These are phyloP conservation scores for Rhingia rostrata DNA, from an alignment of 2,888 invertebrate genomes.

Conservation along the genomic window DNA sequence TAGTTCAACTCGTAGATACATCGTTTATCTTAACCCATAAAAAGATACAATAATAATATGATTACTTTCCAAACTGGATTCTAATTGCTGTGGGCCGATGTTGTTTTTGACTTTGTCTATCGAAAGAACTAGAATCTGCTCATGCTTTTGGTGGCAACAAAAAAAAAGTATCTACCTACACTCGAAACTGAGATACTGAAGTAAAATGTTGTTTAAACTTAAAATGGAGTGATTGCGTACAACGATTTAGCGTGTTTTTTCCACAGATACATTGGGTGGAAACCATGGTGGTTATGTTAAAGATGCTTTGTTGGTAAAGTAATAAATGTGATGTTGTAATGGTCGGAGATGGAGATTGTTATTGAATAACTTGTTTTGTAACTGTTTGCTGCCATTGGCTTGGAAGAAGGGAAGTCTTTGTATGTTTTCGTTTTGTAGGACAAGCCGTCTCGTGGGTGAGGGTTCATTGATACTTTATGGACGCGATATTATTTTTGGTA, in stretches of 20 bases:
- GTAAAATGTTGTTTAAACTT: constrained; percentile 65
- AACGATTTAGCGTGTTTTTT: constrained; percentile 42
- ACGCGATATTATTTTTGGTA: constrained; percentile 24
- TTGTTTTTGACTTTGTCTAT: constrained; percentile 18
- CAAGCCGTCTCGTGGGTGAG: constrained; percentile 18
- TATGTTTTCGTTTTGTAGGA: constrained; percentile 7
- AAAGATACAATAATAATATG: constrained; percentile 38
- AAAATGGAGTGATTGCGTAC: constrained; percentile 67
- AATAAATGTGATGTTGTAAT: constrained; percentile 50
- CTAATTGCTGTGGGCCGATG: constrained; percentile 69
- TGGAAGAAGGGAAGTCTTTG: neutral
- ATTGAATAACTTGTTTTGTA: constrained; percentile 67
- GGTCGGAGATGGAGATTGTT: constrained; percentile 24
- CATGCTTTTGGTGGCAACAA: constrained; percentile 1
- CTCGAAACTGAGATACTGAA: constrained; percentile 11
- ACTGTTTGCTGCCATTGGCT: constrained; percentile 46
- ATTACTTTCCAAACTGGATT: constrained; percentile 63
- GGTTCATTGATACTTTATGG: constrained; percentile 55
- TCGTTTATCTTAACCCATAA: constrained; percentile 23
- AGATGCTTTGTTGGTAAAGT: constrained; percentile 59
- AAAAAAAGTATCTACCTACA: constrained; percentile 58
- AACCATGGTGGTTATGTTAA: constrained; percentile 59
- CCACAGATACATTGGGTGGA: constrained; percentile 49
- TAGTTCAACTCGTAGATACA: constrained; percentile 4
- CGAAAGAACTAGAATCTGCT: constrained; percentile 59